Base-by-base conservation (phyloP, 2,797 vertebrate species). In the Clarias pachynema region DNA sequence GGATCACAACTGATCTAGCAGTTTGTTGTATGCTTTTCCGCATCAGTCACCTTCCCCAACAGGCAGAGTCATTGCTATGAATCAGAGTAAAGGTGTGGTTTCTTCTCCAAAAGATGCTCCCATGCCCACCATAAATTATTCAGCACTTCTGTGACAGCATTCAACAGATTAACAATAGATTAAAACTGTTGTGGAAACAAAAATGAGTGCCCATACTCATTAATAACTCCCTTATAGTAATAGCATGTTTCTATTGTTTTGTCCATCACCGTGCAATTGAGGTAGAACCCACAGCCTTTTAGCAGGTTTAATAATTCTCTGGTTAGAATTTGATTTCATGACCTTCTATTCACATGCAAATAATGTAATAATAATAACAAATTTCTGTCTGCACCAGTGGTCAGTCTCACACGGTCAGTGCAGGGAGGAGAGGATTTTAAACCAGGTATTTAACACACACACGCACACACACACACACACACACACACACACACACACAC, bases 391-490 rank as follows among this genome's bases (percentile, higher is more conserved):
- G 14, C 60, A 62, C 2, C 57, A 89, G 89, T 88, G 15, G 88
- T 90, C 72, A 90, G 88, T 82, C 81, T 90, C 7, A 82, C 83
- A 34, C 87, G 87, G 62, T 85, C 72, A 65, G 29, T 60, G 5
- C 78, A 81, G 59, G 37, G 24, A 83, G 79, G 49, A 86, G 88
- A 79, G 77, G 65, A 60, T 60, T 78, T 87, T 65, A 89, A 86
- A 87, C 88, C 88, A 90, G 90, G 90, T 90, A 90, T 22, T 62
- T 9, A 29, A 62, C 18, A 29, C 44, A 79, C 63, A 59, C 34
- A 84, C 53, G 72, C 53, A 70, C 49, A 70, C 80, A 81, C 79
- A 81, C 79, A 62, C 59, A 80, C 59, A 65, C 79, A 81, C 60
- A 44, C 34, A 29, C 63, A 69, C 2, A 74, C 44, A 74, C 2